Conservation (phyloP, 2,888 invertebrate species). For the Pyrochroa serraticornis region DNA sequence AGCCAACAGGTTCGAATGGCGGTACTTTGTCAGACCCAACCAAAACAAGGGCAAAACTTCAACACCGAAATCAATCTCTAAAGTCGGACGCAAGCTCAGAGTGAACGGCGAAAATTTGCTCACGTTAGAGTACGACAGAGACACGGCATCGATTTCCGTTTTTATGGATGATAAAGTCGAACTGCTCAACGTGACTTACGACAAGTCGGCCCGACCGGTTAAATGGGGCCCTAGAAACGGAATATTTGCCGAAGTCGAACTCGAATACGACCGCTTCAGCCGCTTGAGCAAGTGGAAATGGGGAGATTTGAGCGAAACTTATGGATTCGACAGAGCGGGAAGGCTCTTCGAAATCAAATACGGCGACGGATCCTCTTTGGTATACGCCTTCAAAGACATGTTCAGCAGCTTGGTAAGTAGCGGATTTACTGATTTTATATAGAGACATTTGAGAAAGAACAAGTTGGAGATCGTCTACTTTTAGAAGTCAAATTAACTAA, state of each 20-base stretch:
- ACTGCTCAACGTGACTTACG: conserved; percentile 85
- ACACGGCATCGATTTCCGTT: conserved; percentile 83
- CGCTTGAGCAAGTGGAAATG: conserved; percentile 89
- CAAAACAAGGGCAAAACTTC: conserved; percentile 66
- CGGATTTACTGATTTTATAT: neutral
- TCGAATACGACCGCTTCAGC: conserved; percentile 91
- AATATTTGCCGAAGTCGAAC: conserved; percentile 86
- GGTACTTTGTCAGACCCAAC: conserved; percentile 84
- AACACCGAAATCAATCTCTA: conserved; percentile 72
- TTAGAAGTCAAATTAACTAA: no score
- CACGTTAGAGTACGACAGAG: conserved; percentile 89
- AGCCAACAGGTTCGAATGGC: conserved; percentile 94
- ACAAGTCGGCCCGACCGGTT: conserved; percentile 81
- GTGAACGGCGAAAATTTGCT: conserved; percentile 92
- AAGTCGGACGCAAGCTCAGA: conserved; percentile 82
- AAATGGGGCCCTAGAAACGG: conserved; percentile 86
- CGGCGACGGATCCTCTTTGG: conserved; percentile 87
- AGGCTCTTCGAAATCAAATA: conserved; percentile 88
- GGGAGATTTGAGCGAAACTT: conserved; percentile 89
- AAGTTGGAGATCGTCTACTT: no score
- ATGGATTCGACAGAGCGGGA: conserved; percentile 89
- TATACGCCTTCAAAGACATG: conserved; percentile 92
- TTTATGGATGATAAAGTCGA: conserved; percentile 88
- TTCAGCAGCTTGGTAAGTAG: conserved; percentile 74
- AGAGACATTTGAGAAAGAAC: neutral